Percentiles rank a stretch among this genome's conserved stretches.
Evolutionary conservation across 2,797 vertebrate species (phyloP).

Genomic region (Iguana delicatissima): DNA sequence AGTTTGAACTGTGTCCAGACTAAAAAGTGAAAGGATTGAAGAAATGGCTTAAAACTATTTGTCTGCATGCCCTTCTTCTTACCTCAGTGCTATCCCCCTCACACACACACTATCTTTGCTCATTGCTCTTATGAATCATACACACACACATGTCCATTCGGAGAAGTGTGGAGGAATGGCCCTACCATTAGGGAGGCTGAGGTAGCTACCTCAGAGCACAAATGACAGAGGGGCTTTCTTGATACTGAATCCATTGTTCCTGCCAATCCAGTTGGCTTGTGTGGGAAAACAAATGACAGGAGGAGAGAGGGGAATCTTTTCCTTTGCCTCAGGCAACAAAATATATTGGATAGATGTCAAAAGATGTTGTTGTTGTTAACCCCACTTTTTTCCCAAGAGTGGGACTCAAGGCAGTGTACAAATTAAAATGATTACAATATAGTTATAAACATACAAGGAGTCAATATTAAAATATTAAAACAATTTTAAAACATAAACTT

Average conservation of each 20-base stretch:
- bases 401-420: no score
- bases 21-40: background rate
- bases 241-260: no score
- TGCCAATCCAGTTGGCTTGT: background rate
- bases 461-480: no score
- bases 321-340: background rate
- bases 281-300: background rate
- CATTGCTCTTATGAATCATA: rapidly evolving
- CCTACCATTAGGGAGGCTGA: background rate
- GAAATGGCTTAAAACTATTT: background rate
- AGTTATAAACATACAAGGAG: no score
- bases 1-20: background rate
- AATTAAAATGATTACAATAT: no score
- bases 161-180: background rate
- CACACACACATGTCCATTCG: rapidly evolving
- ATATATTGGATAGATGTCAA: no score
- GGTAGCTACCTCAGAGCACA: background rate
- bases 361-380: no score
- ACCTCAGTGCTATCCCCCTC: background rate
- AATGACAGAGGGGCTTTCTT: background rate
- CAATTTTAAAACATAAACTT: no score
- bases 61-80: background rate
- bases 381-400: no score
- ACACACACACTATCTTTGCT: background rate
- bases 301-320: background rate